Conservation (phyloP, 1,140 invertebrate genomes). For the Ostrea edulis region DNA sequence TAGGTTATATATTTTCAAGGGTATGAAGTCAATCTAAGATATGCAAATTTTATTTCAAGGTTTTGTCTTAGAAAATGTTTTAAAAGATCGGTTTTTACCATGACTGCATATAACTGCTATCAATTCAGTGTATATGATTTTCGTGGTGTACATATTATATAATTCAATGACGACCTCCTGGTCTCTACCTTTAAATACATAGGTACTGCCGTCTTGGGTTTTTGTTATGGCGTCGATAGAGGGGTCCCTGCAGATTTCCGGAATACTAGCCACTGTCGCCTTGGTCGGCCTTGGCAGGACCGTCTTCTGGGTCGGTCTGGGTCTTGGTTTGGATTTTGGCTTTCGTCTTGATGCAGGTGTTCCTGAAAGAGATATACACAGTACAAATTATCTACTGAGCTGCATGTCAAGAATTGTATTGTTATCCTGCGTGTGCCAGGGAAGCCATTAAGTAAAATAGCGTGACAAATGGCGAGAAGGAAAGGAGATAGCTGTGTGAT, state of each 20-base stretch:
- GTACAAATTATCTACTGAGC: neutral
- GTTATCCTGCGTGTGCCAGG: neutral
- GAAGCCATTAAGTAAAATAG: neutral
- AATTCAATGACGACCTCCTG: no score
- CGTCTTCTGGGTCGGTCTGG: neutral
- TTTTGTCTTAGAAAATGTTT: no score
- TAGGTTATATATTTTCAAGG: no score
- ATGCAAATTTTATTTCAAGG: no score
- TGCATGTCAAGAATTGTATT: neutral
- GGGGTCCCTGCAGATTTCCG: constrained; percentile 66
- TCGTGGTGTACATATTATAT: no score
- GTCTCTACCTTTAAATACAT: constrained; percentile 68
- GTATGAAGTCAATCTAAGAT: no score
- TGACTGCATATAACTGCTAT: no score
- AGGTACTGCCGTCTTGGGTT: constrained; percentile 65
- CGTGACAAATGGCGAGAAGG: neutral
- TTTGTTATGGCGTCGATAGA: constrained; percentile 67
- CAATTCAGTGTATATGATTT: no score
- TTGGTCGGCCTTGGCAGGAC: constrained; percentile 30
- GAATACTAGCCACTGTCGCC: constrained; percentile 58
- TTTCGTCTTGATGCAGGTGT: constrained; percentile 31
- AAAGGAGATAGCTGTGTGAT: constrained; percentile 6
- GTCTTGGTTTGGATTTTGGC: constrained; percentile 34
- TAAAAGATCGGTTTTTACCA: no score
- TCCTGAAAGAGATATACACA: neutral